These are phyloP conservation scores for Doris montereyensis DNA, from an alignment of 2,888 invertebrate genomes.

Conservation along the genomic window DNA sequence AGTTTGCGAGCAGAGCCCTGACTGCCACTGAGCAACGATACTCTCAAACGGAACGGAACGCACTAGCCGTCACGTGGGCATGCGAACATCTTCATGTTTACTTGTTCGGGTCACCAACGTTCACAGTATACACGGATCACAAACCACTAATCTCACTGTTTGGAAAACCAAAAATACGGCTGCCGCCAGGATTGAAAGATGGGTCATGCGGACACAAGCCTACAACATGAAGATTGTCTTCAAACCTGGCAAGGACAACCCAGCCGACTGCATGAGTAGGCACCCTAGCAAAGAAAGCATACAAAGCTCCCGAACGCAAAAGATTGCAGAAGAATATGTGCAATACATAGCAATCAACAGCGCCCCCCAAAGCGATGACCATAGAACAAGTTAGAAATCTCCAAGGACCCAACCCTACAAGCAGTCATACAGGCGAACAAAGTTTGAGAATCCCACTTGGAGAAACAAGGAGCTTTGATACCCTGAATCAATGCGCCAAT, in stretches of 20 bases:
- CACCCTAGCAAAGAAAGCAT: slow-evolving; percentile 44
- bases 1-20: slow-evolving; percentile 30
- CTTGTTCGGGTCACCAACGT: slow-evolving; percentile 38
- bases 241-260: slow-evolving; percentile 50
- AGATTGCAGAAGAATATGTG: not conserved
- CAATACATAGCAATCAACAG: not conserved
- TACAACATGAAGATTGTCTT: slow-evolving; percentile 48
- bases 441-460: too few relatives aligned
- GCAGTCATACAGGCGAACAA: too few relatives aligned
- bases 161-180: slow-evolving; percentile 45
- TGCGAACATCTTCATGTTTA: slow-evolving; percentile 48
- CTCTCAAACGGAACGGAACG: slow-evolving; percentile 42
- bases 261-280: slow-evolving; percentile 51
- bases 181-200: slow-evolving; percentile 50
- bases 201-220: slow-evolving; percentile 48
- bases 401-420: not conserved
- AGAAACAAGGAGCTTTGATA: too few relatives aligned
- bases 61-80: slow-evolving; percentile 41
- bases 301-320: slow-evolving; percentile 22
- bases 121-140: slow-evolving; percentile 51
- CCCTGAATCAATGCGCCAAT: not conserved
- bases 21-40: slow-evolving; percentile 37
- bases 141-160: slow-evolving; percentile 48
- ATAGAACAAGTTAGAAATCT: not conserved
- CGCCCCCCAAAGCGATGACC: not conserved